Base-by-base conservation (phyloP, 2,888 invertebrate species). In the Tyria jacobaeae region DNA sequence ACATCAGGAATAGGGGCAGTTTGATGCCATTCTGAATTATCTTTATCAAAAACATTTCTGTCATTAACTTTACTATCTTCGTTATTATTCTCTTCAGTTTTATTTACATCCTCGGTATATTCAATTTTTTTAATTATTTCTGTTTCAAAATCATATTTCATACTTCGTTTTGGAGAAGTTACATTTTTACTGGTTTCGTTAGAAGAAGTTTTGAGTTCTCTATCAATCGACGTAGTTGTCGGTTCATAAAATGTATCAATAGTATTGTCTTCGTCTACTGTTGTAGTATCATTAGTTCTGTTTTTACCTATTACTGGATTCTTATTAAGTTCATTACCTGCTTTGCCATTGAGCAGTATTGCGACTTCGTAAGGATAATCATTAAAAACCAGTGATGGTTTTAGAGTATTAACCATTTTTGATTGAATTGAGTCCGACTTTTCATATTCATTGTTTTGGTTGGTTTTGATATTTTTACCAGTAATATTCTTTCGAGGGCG, bases 321-420 rank as follows among this genome's bases (percentile, higher is more conserved):
- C 14, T 17, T 49, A 27, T 50, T 34, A 1, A 50, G 24, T 31
- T 35, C 31, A 14, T 27, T 24, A 25, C 21, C 67, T 60, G 77
- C 84, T 34, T 80, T 79, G 27, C 73, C 78, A 21, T 77, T 83
- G 1, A 89, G 61, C 15, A 90, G 56, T 24, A 87, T 73, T 9
- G 90, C 83, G 0, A 91, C 81, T 73, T 89, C 88, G 34, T 88
- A 86, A 2, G 91, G 90, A 24, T 87, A 87, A n/a, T 89, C 87
- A n/a, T 88, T 87, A 10, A 89, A 85, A 0, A 85, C 70, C 0
- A 84, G 80, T 0, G 81, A 63, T 1, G 84, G 80, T 74, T 76
- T 85, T 0, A 83, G 39, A 37, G 84, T 83, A 0, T 83, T 75
- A 1, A 82, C 66, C 2, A 86, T 56, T 70, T 85, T 85, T 9